phyloP scores from a whole-genome alignment of 2,888 invertebrate species.

The Mechanitis messenoides region DNA sequence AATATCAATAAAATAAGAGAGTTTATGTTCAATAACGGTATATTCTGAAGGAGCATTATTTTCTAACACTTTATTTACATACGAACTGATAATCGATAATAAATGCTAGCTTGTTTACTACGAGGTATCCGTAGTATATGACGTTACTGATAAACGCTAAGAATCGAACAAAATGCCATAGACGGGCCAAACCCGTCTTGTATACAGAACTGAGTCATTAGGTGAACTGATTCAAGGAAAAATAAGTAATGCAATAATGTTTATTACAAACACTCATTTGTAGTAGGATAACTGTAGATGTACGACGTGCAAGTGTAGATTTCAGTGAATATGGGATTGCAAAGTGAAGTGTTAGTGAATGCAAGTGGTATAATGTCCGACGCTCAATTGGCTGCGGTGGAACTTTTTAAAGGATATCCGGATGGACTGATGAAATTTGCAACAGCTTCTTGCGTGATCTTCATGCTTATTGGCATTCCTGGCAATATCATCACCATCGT shows the following conservation, averaged over 20 bases:
- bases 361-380: slow-evolving; percentile 41
- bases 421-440: slow-evolving; percentile 81
- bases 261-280: slow-evolving; percentile 48
- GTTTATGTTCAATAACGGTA: no score
- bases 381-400: slow-evolving; percentile 49
- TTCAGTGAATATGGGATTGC: slow-evolving; percentile 26
- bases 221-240: slow-evolving; percentile 50
- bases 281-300: slow-evolving; percentile 44
- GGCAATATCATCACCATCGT: slow-evolving; percentile 88
- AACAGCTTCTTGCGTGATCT: slow-evolving; percentile 81
- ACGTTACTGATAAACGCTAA: slow-evolving; percentile 9
- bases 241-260: slow-evolving; percentile 38
- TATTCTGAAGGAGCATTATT: background rate
- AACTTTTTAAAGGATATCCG: slow-evolving; percentile 82
- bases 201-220: slow-evolving; percentile 55
- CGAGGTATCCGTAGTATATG: no score
- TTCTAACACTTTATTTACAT: slow-evolving; percentile 14
- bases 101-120: background rate
- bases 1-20: no score
- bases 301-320: slow-evolving; percentile 40
- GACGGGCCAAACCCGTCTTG: slow-evolving; percentile 45
- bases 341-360: slow-evolving; percentile 25
- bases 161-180: slow-evolving; percentile 37
- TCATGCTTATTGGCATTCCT: slow-evolving; percentile 86
- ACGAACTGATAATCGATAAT: background rate